Conservation (phyloP, 1,140 invertebrate genomes). For the Pemphigus obesinymphae region DNA sequence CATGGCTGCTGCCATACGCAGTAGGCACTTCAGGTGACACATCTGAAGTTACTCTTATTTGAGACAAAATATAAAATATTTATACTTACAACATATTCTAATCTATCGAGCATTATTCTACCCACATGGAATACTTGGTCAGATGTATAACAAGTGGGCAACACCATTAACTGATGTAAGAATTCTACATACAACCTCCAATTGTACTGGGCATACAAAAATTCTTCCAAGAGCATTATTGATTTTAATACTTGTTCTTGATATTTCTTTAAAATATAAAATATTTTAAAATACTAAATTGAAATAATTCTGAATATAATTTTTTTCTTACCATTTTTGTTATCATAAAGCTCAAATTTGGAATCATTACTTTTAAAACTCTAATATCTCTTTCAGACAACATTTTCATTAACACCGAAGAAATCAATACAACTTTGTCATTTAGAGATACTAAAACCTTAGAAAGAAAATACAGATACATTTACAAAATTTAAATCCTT, state of each 20-base stretch:
- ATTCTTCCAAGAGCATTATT: conserved; percentile 31
- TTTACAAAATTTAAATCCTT: not conserved
- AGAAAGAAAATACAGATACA: not conserved
- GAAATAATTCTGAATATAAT: not conserved
- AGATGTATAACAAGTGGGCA: conserved; percentile 19
- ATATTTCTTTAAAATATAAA: conserved; percentile 5
- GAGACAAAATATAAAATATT: not conserved
- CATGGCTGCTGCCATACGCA: too few species aligned
- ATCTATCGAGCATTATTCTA: conserved; percentile 20
- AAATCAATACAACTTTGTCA: conserved; percentile 30
- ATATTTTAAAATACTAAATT: not conserved
- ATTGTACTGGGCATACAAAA: not conserved
- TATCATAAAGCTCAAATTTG: conserved; percentile 33
- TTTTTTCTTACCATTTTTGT: conserved; percentile 26
- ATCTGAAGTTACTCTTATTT: too few species aligned
- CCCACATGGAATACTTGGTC: conserved; percentile 11
- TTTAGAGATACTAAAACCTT: conserved; percentile 14
- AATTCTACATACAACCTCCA: conserved; percentile 33
- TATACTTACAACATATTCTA: conserved; percentile 28
- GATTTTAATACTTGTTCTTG: conserved; percentile 40
- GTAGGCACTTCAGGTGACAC: too few species aligned
- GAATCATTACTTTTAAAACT: conserved; percentile 34
- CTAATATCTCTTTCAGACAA: conserved; percentile 9
- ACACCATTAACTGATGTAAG: conserved; percentile 26
- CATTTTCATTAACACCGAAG: conserved; percentile 32